phyloP scores from a whole-genome alignment of 1,140 invertebrate genomes.

The Apis florea region DNA sequence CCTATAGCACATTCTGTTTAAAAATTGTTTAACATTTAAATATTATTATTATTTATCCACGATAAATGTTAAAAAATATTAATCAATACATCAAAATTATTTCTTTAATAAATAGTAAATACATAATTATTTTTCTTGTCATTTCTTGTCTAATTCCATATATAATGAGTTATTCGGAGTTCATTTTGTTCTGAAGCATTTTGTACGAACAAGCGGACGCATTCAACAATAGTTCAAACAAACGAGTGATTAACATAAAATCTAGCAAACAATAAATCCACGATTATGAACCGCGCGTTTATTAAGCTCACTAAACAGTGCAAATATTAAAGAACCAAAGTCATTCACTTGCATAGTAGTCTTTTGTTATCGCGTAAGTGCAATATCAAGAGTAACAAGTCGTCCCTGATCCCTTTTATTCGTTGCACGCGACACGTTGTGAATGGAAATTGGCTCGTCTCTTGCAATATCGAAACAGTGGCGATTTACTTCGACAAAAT shows the following conservation, averaged over 20 bases:
- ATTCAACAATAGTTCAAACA: not conserved
- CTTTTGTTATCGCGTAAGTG: not conserved
- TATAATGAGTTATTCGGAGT: not conserved
- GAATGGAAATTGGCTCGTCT: not conserved
- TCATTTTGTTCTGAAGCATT: not conserved
- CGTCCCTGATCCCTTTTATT: not conserved
- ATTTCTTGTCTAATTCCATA: no score
- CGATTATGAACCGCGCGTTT: not conserved
- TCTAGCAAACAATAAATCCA: not conserved
- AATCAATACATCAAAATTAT: no score
- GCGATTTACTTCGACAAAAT: constrained; percentile 2
- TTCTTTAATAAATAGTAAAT: no score
- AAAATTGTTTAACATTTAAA: no score
- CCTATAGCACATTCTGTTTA: no score
- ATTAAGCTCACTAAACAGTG: not conserved
- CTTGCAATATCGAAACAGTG: not conserved
- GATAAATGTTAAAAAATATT: no score
- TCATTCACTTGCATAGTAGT: not conserved
- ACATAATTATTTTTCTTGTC: no score
- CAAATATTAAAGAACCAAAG: not conserved
- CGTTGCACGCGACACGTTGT: not conserved
- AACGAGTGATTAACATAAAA: not conserved
- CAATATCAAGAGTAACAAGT: not conserved
- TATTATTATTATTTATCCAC: no score
- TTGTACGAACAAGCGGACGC: not conserved